Base-by-base conservation (phyloP, 2,888 invertebrate species). In the Polyommatus iphigenia region DNA sequence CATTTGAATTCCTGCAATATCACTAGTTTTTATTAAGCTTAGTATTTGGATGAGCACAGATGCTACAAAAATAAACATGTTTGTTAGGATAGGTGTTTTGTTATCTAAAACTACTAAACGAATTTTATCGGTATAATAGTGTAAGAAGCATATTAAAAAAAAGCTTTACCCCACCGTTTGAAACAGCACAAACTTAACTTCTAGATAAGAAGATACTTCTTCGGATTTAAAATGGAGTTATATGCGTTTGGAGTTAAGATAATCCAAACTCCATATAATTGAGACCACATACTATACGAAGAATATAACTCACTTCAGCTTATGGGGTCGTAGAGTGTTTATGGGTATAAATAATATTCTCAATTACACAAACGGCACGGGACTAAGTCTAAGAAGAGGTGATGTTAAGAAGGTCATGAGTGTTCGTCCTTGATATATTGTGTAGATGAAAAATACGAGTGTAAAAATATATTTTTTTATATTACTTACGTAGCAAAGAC, bases 271-370 rank as follows among this genome's bases (percentile, higher is more conserved):
- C 29, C 3, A 67, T 24, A 10, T 15, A 67, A 67, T 32, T 32
- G 67, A 32, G 18, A 67, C 29, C 18, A 15, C 29, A 67, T 67
- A 67, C 29, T 13, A 13, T 24, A 10, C 13, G 24, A 0, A 1
- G 15, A 67, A 6, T 67, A 18, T 67, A 67, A 67, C 67, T 67
- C 67, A 67, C 29, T 32, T 20, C 29, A 67, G 67, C 32, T 32
- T 67, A 67, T 67, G 6, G 29, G 67, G 67, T 62, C 13, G 29
- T 67, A 32, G 67, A 67, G 67, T n/a, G n/a, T n/a, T n/a, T n/a
- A n/a, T n/a, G n/a, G n/a, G n/a, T n/a, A 67, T 67, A 67, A 67
- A 67, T 67, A 67, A 32, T 67, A 67, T 67, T 67, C 67, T 32
- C 67, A 67, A 67, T 67, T 67, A 67, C 67, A 67, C 29, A 13